These are phyloP conservation scores for Caenorhabditis becei DNA, from an alignment of 2,888 invertebrate genomes.

Conservation along the genomic window DNA sequence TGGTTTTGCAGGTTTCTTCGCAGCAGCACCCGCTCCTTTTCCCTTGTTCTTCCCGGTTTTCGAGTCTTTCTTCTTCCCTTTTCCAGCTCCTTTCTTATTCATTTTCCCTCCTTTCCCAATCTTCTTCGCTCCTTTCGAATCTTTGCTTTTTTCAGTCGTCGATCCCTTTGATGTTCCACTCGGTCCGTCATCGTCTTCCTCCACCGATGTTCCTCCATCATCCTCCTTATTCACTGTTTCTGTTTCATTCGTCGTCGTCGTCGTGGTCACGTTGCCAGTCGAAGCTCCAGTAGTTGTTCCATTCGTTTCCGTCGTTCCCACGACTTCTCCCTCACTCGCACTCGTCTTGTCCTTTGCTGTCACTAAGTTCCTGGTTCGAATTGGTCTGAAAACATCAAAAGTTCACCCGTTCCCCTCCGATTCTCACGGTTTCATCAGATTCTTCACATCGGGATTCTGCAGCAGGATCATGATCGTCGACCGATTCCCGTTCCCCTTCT, in stretches of 20 bases:
- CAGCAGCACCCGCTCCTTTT: conserved; percentile 9
- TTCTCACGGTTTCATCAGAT: background rate
- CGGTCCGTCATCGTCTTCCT: conserved; percentile 18
- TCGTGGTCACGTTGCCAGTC: background rate
- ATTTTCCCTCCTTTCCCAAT: conserved; percentile 15
- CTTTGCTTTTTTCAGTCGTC: conserved; percentile 18
- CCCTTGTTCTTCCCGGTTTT: conserved; percentile 3
- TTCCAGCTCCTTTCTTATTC: conserved; percentile 23
- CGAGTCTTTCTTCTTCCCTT: conserved; percentile 16
- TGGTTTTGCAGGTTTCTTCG: conserved; percentile 23
- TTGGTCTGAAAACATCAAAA: background rate
- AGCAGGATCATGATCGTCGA: conserved; percentile 55
- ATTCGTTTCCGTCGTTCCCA: background rate
- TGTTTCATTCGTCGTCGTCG: conserved; percentile 13
- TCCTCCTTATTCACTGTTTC: conserved; percentile 25
- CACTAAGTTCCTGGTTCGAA: background rate
- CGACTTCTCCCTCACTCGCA: background rate
- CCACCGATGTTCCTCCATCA: conserved; percentile 15
- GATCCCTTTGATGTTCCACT: conserved; percentile 27
- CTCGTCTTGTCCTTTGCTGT: conserved; percentile 4
- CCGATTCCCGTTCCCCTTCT: conserved; percentile 37
- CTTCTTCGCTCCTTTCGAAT: conserved; percentile 24
- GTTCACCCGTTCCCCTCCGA: background rate
- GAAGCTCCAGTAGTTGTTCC: conserved; percentile 1
- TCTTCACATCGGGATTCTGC: conserved; percentile 23